A percentile compares a stretch with the other conserved stretches of the same genome.
These are phyloP conservation scores for Trichomalopsis sarcophagae DNA, from an alignment of 1,140 invertebrate genomes.

Conservation along the genomic window DNA sequence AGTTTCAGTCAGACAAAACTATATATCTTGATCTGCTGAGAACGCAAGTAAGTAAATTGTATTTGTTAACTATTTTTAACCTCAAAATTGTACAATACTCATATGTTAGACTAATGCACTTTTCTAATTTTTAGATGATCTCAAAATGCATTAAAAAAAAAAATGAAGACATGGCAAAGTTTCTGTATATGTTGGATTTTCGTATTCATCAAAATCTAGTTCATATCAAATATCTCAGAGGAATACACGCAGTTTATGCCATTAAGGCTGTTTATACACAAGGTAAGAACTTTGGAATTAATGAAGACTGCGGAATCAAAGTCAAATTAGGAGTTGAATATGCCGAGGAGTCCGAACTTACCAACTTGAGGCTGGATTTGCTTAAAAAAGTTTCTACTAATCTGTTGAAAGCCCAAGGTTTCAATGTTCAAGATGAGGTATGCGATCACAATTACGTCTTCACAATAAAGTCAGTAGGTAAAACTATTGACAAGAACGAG, in stretches of 20 bases:
- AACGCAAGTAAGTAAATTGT: slow-evolving; percentile 16
- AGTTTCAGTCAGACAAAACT: background rate
- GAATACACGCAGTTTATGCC: slow-evolving; percentile 46
- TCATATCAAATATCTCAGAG: slow-evolving; percentile 58
- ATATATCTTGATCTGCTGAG: slow-evolving; percentile 52
- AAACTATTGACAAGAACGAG: slow-evolving; percentile 54
- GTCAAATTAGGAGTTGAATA: slow-evolving; percentile 55
- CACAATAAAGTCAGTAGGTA: slow-evolving; percentile 72
- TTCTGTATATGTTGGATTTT: background rate
- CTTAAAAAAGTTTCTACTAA: slow-evolving; percentile 68
- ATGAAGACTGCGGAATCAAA: slow-evolving; percentile 37
- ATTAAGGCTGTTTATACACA: slow-evolving; percentile 57
- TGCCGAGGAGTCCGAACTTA: slow-evolving; percentile 64
- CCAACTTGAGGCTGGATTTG: slow-evolving; percentile 66
- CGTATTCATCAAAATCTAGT: slow-evolving; percentile 14
- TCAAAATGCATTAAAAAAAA: too few relatives aligned
- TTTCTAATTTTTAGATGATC: background rate
- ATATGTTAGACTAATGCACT: background rate
- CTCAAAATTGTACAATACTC: background rate
- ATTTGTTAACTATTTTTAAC: background rate
- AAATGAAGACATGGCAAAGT: background rate
- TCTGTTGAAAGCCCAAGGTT: slow-evolving; percentile 65
- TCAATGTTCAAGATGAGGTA: slow-evolving; percentile 54
- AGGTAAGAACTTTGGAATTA: slow-evolving; percentile 57
- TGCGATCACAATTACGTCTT: slow-evolving; percentile 66